Base-by-base conservation (phyloP, 2,888 invertebrate genomes). In the Cerceris rybyensis region DNA sequence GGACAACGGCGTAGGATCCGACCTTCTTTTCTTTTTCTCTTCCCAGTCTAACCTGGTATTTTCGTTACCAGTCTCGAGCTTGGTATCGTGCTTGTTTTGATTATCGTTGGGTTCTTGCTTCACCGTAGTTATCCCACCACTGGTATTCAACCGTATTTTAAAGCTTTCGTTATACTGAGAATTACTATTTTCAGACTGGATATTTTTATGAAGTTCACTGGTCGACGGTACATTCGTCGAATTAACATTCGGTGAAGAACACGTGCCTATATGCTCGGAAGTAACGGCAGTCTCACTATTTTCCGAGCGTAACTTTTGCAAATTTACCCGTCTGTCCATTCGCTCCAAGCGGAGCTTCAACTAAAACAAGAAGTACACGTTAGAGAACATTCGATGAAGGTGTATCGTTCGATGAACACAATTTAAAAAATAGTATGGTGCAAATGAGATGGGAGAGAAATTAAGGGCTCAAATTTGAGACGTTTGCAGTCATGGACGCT, bases 311-410 rank as follows among this genome's bases (percentile, higher is more conserved):
- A 90, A 82, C 70, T 93, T 93, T 73, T 93, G 94, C 65, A 93
- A 90, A 57, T 92, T 92, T 16, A 94, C 93, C 83, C 95, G 94
- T 85, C 95, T 94, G 90, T 96, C 96, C 94, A 95, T 94, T 82
- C 95, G 95, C 88, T 94, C 95, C 90, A 96, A 92, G 76, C 95
- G 95, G 82, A 94, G 93, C 90, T 95, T 95, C 76, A 96, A 93
- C 96, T 96, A 93, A 8, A 94, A 94, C 71, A 85, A 8, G 11
- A 11, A 46, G 8, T 46, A 8, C 6, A 1, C 9, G 46, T 46
- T 46, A 46, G 46, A 11, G n/a, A 54, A 54, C 54, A 7, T 8
- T 54, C 7, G 11, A 8, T 1, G 11, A 46, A 11, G 6, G 11
- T 46, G 46, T 5, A 11, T 11, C 11, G 9, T 5, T 11, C 6